Percentiles rank a stretch among this genome's conserved stretches.
Conservation (phyloP, 1,140 invertebrate genomes). For the Anoplophora glabripennis region DNA sequence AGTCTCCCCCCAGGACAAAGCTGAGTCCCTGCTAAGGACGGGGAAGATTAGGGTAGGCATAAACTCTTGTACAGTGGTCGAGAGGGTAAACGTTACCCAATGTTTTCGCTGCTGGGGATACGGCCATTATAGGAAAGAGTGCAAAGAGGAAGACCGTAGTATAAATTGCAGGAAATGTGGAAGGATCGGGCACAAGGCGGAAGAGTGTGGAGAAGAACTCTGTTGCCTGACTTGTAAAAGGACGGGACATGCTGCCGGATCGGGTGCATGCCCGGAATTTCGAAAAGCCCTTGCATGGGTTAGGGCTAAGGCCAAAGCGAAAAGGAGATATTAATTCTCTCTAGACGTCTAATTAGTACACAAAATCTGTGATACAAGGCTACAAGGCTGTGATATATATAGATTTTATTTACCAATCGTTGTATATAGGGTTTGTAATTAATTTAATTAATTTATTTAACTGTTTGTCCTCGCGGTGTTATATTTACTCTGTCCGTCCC, state of each 20-base stretch:
- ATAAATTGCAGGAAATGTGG: slow-evolving; percentile 21
- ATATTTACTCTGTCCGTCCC: no score
- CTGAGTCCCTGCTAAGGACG: neutral
- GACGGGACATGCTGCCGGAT: neutral
- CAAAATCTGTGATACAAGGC: no score
- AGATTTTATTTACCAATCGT: no score
- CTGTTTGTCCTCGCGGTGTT: no score
- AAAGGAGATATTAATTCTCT: no score
- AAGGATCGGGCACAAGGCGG: neutral
- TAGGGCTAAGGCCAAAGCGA: no score
- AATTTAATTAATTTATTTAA: no score
- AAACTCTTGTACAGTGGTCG: neutral
- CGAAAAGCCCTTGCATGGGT: no score
- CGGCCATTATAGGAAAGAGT: neutral
- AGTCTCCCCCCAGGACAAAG: neutral
- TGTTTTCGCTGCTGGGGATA: slow-evolving; percentile 10
- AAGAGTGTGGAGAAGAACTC: neutral
- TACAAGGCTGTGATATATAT: no score
- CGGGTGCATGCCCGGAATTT: neutral
- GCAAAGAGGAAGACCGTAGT: slow-evolving; percentile 10
- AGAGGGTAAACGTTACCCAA: slow-evolving; percentile 8
- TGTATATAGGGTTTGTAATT: no score
- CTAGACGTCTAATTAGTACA: no score
- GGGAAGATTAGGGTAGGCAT: slow-evolving; percentile 3
- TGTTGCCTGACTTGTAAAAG: slow-evolving; percentile 6